Conservation (phyloP, 2,888 invertebrate species). For the Clitarchus hookeri region DNA sequence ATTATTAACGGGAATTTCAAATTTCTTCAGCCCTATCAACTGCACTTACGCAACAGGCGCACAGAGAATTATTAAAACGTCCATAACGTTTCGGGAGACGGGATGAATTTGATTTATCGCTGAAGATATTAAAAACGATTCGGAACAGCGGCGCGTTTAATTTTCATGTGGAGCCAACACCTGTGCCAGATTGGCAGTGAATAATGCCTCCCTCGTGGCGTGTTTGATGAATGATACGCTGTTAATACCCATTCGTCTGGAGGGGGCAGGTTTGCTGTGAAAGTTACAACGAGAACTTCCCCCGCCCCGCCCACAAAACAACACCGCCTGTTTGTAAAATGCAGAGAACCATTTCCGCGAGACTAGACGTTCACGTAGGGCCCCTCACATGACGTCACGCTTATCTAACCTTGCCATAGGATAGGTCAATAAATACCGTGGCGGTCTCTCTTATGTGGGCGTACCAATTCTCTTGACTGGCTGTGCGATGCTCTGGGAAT, state of each 20-base stretch:
- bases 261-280: background rate
- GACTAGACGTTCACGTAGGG: too few relatives aligned
- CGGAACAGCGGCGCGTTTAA: background rate
- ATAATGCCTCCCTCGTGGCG: slow-evolving; percentile 1
- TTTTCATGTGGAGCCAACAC: background rate
- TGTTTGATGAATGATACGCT: slow-evolving; percentile 8
- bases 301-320: background rate
- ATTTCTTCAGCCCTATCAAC: background rate
- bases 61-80: background rate
- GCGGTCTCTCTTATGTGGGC: too few relatives aligned
- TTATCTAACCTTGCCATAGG: too few relatives aligned
- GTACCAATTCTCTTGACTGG: too few relatives aligned
- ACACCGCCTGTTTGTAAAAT: background rate
- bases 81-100: background rate
- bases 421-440: too few relatives aligned
- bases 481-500: too few relatives aligned
- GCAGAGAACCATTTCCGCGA: background rate
- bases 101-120: background rate
- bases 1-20: background rate
- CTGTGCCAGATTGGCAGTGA: slow-evolving; percentile 6
- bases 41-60: background rate
- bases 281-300: background rate
- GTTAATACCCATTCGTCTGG: background rate
- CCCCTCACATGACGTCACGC: too few relatives aligned
- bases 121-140: background rate